Base-by-base conservation (phyloP, 2,797 vertebrate species). In the Gadopsis bispinosus region DNA sequence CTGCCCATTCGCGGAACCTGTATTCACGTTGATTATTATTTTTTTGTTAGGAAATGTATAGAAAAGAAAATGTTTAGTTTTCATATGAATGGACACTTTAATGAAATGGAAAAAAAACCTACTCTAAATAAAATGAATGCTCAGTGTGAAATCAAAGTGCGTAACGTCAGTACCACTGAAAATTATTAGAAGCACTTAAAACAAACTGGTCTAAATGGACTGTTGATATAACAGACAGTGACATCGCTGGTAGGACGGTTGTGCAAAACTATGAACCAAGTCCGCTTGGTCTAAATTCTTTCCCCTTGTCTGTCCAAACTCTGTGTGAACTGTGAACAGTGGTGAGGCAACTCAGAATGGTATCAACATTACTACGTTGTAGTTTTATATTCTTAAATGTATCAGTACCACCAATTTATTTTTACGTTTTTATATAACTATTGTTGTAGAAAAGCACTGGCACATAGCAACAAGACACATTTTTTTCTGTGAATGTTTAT, bases 61-160 rank as follows among this genome's bases (percentile, higher is more conserved):
- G 87, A 83, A 89, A 92, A 91, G 7, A 90, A 90, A 83, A 92
- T n/a, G 87, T 95, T 94, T 94, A 94, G 90, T 96, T 96, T 96
- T 95, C 93, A 92, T 95, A 95, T 93, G 91, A 94, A 95, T 91
- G 94, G 93, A 95, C 94, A 95, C 93, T 95, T 95, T 94, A 95
- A 85, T 90, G 90, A 93, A 91, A 95, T 81, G 72, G 91, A 93
- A 88, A 92, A 88, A 20, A 91, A 86, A 90, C 87, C 87, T 94
- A 93, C 95, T 93, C 90, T 86, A 89, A 93, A 92, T 85, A 91
- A 92, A 90, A 83, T 68, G 86, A 93, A 94, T 89, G 91, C 90
- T 93, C 92, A 87, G 82, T 91, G 90, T 94, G 87, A 93, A 89
- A 79, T 91, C 77, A 85, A 94, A 90, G 91, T 92, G 84, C 51